Conservation (phyloP, 1,140 invertebrate species). For the Aphelinus atriplicis region DNA sequence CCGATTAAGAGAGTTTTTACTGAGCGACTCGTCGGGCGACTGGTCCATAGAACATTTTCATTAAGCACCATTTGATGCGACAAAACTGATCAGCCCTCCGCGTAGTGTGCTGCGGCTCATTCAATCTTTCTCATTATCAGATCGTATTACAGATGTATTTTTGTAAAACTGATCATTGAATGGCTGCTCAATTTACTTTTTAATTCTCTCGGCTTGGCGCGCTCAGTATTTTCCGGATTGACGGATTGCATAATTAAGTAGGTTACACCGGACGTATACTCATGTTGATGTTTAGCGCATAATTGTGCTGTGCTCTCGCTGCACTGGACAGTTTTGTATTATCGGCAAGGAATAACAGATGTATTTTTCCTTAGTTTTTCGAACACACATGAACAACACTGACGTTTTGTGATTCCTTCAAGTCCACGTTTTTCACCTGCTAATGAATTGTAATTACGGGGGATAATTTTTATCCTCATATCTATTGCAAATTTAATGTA, state of each 20-base stretch:
- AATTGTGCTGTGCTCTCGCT: background rate
- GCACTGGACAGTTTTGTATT: constrained; percentile 22
- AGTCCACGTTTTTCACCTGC: constrained; percentile 11
- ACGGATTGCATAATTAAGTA: background rate
- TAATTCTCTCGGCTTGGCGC: background rate
- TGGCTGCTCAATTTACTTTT: no score
- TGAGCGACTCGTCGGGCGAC: background rate
- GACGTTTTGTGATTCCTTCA: background rate
- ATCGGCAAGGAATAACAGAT: constrained; percentile 17
- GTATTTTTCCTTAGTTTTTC: constrained; percentile 11
- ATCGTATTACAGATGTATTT: constrained; percentile 2
- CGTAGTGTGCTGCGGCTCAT: background rate
- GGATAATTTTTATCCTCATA: constrained; percentile 15
- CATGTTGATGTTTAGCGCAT: background rate
- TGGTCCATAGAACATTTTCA: background rate
- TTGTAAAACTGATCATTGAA: background rate
- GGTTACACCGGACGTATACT: background rate
- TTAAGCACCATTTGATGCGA: background rate
- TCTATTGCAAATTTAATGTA: constrained; percentile 19
- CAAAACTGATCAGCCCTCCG: constrained; percentile 11
- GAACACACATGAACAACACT: background rate
- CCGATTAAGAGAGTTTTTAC: constrained; percentile 17
- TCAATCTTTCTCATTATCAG: background rate
- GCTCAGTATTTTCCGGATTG: background rate
- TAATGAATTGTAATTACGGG: constrained; percentile 3